Evolutionary conservation across 2,888 invertebrate genomes (phyloP), one percentile per base, ranked within the genome.

Genomic region (Linyphia triangularis): DNA sequence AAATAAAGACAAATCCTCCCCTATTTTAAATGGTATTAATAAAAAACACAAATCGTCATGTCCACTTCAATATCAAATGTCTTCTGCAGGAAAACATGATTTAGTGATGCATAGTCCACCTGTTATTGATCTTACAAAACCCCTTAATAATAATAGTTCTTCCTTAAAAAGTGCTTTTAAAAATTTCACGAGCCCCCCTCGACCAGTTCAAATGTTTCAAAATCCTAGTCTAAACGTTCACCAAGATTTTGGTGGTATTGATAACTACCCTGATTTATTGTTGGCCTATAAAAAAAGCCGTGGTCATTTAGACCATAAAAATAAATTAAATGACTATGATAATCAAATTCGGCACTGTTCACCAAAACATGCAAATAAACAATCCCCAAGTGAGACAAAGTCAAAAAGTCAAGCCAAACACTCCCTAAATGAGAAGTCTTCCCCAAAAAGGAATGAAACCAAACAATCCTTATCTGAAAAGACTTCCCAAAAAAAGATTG

Each of bases 121-220:
- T 51, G 13, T n/a, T 5, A 13, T n/a, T n/a, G n/a, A 33, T 33
- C 33, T 33, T 33, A 33, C 33, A 33, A 33, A 33, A 33, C 9
- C 51, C n/a, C n/a, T 51, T n/a, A 2, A 43, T 26, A 72, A 6
- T 40, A 19, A 28, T 40, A 40, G 40, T 30, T 67, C 22, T 57
- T 0, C 59, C 22, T 69, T 37, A 59, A 81, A 81, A 37, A 43
- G 72, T 82, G 82, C 82, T 13, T 82, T 82, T 43, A 82, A 61
- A 72, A 82, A 82, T 28, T 82, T 40, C 28, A 61, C 82, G 7
- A 82, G 82, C 40, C 82, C 82, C 26, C 82, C 72, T n/a, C 37
- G 82, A 30, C 37, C 70, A 10, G 28, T 33, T 9, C 5, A 28
- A 43, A 26, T 24, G 28, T 10, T n/a, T 26, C 43, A 19, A 30